A percentile compares a stretch with the other conserved stretches of the same genome.
Conservation (phyloP, 2,888 invertebrate genomes). For the Pyrrhosoma nymphula region DNA sequence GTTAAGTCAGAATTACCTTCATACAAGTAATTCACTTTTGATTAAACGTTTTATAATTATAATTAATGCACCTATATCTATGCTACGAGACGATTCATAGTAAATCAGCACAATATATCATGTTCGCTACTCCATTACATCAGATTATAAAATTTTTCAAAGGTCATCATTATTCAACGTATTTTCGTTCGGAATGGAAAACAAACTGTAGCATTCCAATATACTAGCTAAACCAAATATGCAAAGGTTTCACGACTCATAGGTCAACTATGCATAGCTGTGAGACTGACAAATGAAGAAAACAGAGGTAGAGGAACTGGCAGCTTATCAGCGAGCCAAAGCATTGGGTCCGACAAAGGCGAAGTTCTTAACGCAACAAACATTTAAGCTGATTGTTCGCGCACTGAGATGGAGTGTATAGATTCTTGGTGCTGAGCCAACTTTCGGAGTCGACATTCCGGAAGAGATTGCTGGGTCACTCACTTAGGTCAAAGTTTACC, state of each 20-base stretch:
- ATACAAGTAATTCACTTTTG: too few relatives aligned
- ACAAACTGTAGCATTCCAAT: too few relatives aligned
- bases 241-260: background rate
- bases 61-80: too few relatives aligned
- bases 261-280: background rate
- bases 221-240: too few relatives aligned
- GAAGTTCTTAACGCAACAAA: background rate
- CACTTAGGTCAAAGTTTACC: background rate
- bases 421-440: background rate
- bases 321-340: background rate
- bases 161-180: too few relatives aligned
- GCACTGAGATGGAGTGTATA: background rate
- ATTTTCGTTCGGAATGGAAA: too few relatives aligned
- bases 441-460: background rate
- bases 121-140: too few relatives aligned
- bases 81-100: too few relatives aligned
- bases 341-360: background rate
- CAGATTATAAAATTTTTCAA: too few relatives aligned
- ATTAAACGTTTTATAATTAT: too few relatives aligned
- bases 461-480: background rate
- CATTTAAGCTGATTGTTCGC: background rate
- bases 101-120: too few relatives aligned
- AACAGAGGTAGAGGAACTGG: background rate
- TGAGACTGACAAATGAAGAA: background rate
- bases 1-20: too few relatives aligned